Percentiles rank a stretch among this genome's conserved stretches.
Evolutionary conservation across 2,113 vertebrate genomes (phyloP).

Genomic region (Haemorhous mexicanus): DNA sequence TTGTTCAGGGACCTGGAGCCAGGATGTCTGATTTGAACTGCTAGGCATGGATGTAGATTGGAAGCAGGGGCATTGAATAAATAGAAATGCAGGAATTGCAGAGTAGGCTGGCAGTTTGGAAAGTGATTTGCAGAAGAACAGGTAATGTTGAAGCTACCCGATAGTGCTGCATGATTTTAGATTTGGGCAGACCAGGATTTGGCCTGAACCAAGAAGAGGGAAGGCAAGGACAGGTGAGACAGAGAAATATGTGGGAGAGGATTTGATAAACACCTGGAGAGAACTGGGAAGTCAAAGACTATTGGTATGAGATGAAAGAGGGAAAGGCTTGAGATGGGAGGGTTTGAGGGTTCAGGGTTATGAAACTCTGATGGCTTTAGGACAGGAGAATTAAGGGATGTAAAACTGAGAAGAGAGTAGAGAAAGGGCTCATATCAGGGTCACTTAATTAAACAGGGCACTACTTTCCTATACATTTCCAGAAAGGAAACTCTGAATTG

Average conservation of each 20-base stretch:
- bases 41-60: not conserved
- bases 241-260: not conserved
- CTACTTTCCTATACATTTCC: not conserved
- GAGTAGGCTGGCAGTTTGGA: not conserved
- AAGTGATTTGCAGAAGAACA: not conserved
- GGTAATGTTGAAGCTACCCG: not conserved
- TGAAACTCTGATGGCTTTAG: not conserved
- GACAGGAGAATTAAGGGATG: not conserved
- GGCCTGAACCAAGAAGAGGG: not conserved
- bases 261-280: not conserved
- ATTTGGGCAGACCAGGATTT: not conserved
- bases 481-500: not conserved
- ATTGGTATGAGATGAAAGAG: not conserved
- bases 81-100: not conserved
- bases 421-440: not conserved
- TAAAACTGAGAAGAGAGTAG: not conserved
- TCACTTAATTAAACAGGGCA: not conserved
- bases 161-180: not conserved
- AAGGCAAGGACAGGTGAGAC: not conserved
- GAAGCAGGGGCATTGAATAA: not conserved
- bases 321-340: not conserved
- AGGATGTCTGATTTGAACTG: not conserved
- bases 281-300: not conserved
- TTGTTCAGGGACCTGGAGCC: not conserved
- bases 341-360: not conserved